Conservation (phyloP, 2,113 vertebrate genomes). For the Pseudonaja textilis region DNA sequence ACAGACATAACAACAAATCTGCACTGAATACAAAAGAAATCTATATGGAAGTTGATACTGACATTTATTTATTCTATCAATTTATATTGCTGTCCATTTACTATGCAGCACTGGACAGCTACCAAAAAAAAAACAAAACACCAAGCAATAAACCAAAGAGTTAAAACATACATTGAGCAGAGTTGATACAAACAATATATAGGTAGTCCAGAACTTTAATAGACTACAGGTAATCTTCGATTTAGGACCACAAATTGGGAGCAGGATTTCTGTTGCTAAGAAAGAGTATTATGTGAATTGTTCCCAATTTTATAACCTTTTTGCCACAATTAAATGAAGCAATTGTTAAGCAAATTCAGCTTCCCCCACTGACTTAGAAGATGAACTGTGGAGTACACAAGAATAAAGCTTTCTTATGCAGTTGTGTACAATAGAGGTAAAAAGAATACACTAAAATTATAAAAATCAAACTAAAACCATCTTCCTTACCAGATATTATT, state of each 20-base stretch:
- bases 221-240: neutral
- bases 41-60: neutral
- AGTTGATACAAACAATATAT: neutral
- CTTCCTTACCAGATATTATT: neutral
- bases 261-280: neutral
- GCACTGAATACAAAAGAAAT: neutral
- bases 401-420: neutral
- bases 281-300: neutral
- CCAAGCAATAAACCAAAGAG: neutral
- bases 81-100: neutral
- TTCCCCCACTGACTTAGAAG: neutral
- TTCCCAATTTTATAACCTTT: neutral
- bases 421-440: neutral
- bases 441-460: neutral
- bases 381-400: neutral
- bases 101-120: neutral
- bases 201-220: neutral
- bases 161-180: neutral
- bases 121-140: neutral
- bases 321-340: neutral
- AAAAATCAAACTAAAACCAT: too few species aligned
- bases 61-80: neutral
- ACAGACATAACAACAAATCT: neutral
- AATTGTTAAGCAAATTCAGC: neutral
- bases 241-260: neutral